Base-by-base conservation (phyloP, 2,113 vertebrate genomes). In the Barbus barbus region DNA sequence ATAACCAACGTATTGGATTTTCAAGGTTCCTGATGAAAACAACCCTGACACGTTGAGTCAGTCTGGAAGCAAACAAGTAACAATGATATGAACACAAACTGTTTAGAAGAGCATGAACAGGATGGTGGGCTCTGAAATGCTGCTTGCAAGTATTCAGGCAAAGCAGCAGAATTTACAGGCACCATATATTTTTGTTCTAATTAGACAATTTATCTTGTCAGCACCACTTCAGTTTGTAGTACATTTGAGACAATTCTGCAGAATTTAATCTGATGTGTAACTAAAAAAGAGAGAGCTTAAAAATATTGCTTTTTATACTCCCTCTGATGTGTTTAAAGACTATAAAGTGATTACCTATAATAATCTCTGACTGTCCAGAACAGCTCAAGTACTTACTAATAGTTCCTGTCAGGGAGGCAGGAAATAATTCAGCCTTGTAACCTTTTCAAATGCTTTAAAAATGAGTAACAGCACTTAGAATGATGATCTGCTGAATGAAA, bases 1-100 rank as follows among this genome's bases (percentile, higher is more conserved):
- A 87, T 83, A 86, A 87, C 78, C 44, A 85, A 38, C 75, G 24
- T 83, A 83, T 79, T 83, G 85, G 61, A 75, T 75, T 78, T 82
- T 87, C 61, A 76, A 82, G 41, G 61, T 51, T 53, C 46, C 44
- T 53, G 82, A 36, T 82, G 81, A 86, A 76, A 86, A 85, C 72
- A 85, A 82, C 53, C 24, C 73, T 28, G 79, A 84, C 67, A 58
- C 5, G 11, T 28, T 48, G 81, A 76, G 76, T 84, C 72, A 83
- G 74, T 41, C 67, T 83, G 51, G 48, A 53, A 61, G 67, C 36
- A 72, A 76, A 61, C 53, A 63, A 61, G 41, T 20, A 72, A 74
- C 58, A 63, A 36, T 73, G 78, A 60, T 28, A 74, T 56, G 12
- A 65, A 33, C 6, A 75, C 44, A 18, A 31, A 63, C 36, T 6